Conservation (phyloP, 2,113 vertebrate genomes). For the Dicerorhinus sumatrensis region DNA sequence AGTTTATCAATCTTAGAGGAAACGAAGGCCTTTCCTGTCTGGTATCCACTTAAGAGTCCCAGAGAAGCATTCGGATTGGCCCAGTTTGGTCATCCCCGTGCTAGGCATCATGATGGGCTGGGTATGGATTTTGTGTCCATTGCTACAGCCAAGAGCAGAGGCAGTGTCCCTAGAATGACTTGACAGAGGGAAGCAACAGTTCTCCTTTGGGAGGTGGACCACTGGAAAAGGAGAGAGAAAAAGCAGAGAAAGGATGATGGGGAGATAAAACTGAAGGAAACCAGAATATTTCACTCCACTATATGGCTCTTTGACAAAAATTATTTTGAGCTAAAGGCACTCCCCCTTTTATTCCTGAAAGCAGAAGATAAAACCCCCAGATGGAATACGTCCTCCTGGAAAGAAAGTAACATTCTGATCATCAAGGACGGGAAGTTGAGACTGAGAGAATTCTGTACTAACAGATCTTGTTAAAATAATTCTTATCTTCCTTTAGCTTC, state of each 20-base stretch:
- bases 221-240: not conserved
- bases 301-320: not conserved
- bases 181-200: not conserved
- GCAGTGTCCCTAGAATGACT: not conserved
- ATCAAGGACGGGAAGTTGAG: not conserved
- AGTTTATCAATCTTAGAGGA: not conserved
- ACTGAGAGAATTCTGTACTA: not conserved
- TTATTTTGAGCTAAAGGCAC: not conserved
- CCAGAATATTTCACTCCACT: not conserved
- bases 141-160: not conserved
- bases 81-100: not conserved
- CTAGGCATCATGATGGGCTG: not conserved
- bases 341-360: not conserved
- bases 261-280: not conserved
- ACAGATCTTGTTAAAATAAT: not conserved
- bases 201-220: not conserved
- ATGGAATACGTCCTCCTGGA: not conserved
- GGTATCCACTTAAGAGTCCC: not conserved
- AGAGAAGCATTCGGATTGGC: not conserved
- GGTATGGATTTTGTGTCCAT: not conserved
- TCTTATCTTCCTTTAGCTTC: not conserved
- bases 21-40: not conserved
- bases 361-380: not conserved
- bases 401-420: not conserved
- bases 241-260: not conserved